phyloP scores from a whole-genome alignment of 2,888 invertebrate genomes.

The Meta bourneti region DNA sequence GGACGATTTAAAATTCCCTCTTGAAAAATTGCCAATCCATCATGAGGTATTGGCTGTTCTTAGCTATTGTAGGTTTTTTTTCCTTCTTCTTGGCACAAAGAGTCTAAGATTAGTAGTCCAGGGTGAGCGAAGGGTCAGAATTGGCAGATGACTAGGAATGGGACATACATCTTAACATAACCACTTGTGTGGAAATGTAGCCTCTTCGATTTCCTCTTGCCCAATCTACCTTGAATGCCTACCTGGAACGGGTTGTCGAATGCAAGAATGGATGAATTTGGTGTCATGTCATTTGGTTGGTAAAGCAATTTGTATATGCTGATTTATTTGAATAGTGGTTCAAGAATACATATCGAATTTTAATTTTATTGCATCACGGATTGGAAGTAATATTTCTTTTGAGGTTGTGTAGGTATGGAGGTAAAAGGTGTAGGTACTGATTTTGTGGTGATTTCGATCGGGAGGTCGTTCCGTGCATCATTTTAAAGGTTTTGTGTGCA shows the following conservation, averaged over 20 bases:
- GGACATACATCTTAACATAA: conserved; percentile 7
- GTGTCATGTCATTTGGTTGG: conserved; percentile 1
- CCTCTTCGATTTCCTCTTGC: too few species aligned
- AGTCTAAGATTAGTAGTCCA: conserved; percentile 5
- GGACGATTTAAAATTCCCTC: conserved; percentile 42
- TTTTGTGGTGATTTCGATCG: too few species aligned
- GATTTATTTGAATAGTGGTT: conserved; percentile 9
- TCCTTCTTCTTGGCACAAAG: background rate
- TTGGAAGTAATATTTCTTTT: too few species aligned
- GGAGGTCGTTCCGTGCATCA: too few species aligned
- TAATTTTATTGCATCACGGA: too few species aligned
- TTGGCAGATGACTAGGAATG: background rate
- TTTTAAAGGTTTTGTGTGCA: too few species aligned
- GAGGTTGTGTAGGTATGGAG: too few species aligned
- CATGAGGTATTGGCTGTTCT: conserved; percentile 30
- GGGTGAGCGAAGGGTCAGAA: conserved; percentile 17
- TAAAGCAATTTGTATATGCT: conserved; percentile 5
- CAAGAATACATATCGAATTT: conserved; percentile 3
- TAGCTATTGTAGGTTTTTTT: background rate
- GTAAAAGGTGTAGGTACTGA: too few species aligned
- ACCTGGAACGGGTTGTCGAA: too few species aligned
- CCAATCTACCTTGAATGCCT: too few species aligned
- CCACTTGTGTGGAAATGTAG: background rate
- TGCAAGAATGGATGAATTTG: too few species aligned
- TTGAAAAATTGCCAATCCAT: conserved; percentile 64